Base-by-base conservation (phyloP, 2,888 invertebrate species). In the Platycheirus rosarum region DNA sequence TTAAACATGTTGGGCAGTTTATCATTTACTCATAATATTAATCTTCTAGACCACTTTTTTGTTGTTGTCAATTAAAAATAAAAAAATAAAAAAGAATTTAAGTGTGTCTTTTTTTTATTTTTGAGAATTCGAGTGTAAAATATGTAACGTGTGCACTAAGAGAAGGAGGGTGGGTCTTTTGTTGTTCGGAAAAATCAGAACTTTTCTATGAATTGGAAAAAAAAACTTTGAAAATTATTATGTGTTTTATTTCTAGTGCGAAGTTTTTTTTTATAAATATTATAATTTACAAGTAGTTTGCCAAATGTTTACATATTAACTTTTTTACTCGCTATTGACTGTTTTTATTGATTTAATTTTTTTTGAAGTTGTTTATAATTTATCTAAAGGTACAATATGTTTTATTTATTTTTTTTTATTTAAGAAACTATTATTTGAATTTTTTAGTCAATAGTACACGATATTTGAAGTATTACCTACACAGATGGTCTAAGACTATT, bases 331-430 rank as follows among this genome's bases (percentile, higher is more conserved):
- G 63, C 76, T 82, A 77, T 82, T 77, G 71, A 77, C 77, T 71
- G 60, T 73, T 82, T 49, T 82, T 63, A 63, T 73, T 71, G 68
- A 66, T 62, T 76, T 62, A 44, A 40, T 53, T 71, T 53, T n/a
- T 76, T 65, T 44, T 82, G 71, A 82, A 82, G 82, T 71, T 73
- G 62, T 84, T 84, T 73, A 78, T 84, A 84, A 78, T 53, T 60
- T 69, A 84, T 78, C 78, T 84, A 84, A 78, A 84, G 78, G 78
- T 84, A 84, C 73, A 73, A 73, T 82, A 80, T 80, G 75, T 77
- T 71, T 76, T 73, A 35, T 18, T 35, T 51, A 5, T 60, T 68
- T 68, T 51, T 44, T 70, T 51, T 44, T 71, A 60, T 66, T 78
- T 51, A 82, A 82, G 68, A 73, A 82, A 82, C 71, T 73, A 77